Evolutionary conservation across 2,797 vertebrate genomes (phyloP).

Genomic region (Gymnocypris eckloni): DNA sequence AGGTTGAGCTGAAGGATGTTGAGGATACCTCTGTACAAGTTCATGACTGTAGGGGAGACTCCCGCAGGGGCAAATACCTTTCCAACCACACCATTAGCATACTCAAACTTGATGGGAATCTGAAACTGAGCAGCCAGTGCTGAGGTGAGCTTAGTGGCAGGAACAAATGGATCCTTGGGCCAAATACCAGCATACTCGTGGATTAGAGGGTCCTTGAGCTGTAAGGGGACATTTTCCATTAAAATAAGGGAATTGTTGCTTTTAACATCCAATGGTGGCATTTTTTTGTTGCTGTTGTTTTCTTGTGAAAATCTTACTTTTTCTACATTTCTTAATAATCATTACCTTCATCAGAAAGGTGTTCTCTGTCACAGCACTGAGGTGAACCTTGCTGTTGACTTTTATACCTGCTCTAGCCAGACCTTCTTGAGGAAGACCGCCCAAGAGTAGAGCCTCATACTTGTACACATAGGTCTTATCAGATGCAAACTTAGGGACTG

Average conservation of each 20-base stretch:
- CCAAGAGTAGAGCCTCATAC: constrained; percentile 77
- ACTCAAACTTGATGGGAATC: constrained; percentile 75
- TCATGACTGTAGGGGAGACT: constrained; percentile 69
- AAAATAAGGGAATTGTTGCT: background rate
- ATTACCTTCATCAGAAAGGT: constrained; percentile 80
- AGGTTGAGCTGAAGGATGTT: constrained; percentile 73
- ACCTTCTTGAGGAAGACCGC: constrained; percentile 78
- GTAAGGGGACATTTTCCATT: background rate
- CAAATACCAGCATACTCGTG: constrained; percentile 74
- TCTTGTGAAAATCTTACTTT: background rate
- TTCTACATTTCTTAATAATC: background rate
- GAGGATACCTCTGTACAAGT: constrained; percentile 75
- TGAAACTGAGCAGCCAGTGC: constrained; percentile 69
- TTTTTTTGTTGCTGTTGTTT: background rate
- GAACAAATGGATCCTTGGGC: constrained; percentile 66
- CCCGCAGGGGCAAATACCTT: constrained; percentile 68
- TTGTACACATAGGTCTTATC: constrained; percentile 77
- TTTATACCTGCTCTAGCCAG: constrained; percentile 81
- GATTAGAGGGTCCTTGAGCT: constrained; percentile 70
- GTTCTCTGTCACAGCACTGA: constrained; percentile 70
- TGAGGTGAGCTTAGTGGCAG: constrained; percentile 71
- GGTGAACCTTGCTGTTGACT: constrained; percentile 79
- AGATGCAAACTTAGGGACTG: constrained; percentile 74
- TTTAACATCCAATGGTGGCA: background rate
- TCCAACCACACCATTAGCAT: constrained; percentile 70